Evolutionary conservation across 2,888 invertebrate species (phyloP), one percentile per base, ranked within the genome.

Genomic region (Dicyrtomina minuta): DNA sequence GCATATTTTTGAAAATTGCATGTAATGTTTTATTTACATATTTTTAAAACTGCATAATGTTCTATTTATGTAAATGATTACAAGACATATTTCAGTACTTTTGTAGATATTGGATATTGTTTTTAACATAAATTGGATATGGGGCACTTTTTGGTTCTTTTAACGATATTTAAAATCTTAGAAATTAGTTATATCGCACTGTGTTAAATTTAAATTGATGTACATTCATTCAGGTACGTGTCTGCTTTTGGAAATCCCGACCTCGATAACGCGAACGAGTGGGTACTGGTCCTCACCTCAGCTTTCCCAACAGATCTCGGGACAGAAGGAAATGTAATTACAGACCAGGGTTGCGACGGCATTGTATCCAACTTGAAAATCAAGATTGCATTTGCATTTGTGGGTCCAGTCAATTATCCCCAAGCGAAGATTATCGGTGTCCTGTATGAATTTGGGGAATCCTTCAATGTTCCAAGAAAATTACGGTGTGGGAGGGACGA

Each of bases 171-270:
- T n/a, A n/a, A n/a, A n/a, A n/a, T n/a, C n/a, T n/a, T n/a, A n/a
- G n/a, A n/a, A n/a, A n/a, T n/a, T n/a, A n/a, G n/a, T n/a, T n/a
- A n/a, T n/a, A n/a, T n/a, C n/a, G n/a, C n/a, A n/a, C n/a, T n/a
- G n/a, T n/a, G n/a, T n/a, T n/a, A n/a, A n/a, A n/a, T n/a, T n/a
- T n/a, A n/a, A n/a, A n/a, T n/a, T n/a, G n/a, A n/a, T n/a, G n/a
- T n/a, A n/a, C n/a, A n/a, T n/a, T n/a, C n/a, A n/a, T n/a, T n/a
- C 20, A 70, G 70, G 39, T 67, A 56, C 26, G 62, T 70, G 8
- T 33, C 85, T 0, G 82, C 82, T 70, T 83, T 82, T 73, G 87
- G 87, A 8, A 85, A 86, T 75, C 81, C 85, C 0, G 58, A 62
- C n/a, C 26, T 60, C 15, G 44, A 53, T 43, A 13, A 59, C 12